A percentile compares a stretch with the other conserved stretches of the same genome.
Conservation (phyloP, 1,140 invertebrate species). For the Saxidomus purpurata region DNA sequence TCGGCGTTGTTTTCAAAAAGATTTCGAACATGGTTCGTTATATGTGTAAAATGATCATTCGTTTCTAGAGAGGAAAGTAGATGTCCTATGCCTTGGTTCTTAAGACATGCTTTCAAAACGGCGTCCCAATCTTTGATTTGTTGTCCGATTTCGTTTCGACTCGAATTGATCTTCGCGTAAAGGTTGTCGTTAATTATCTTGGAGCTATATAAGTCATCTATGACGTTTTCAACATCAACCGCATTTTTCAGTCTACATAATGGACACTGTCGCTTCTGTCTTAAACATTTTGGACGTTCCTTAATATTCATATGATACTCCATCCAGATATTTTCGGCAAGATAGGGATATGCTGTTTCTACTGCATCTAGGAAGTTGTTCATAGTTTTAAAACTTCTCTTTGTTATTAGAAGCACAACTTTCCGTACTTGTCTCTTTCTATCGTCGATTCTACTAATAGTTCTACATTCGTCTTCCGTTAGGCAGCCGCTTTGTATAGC, state of each 20-base stretch:
- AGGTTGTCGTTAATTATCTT: not conserved
- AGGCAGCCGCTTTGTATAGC: not conserved
- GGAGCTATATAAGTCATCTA: not conserved
- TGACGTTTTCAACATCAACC: not conserved
- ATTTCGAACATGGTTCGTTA: not conserved
- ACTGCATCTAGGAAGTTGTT: not conserved
- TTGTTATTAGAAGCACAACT: not conserved
- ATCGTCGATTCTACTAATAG: not conserved
- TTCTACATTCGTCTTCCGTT: not conserved
- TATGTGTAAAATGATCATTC: not conserved
- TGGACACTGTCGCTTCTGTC: not conserved
- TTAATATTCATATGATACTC: not conserved
- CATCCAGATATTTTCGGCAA: not conserved
- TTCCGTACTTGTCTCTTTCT: not conserved
- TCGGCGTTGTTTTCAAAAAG: not conserved
- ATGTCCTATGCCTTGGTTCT: not conserved
- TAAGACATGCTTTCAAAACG: not conserved
- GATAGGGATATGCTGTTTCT: not conserved
- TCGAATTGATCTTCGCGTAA: not conserved
- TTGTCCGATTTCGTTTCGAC: not conserved
- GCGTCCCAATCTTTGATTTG: not conserved
- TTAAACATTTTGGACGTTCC: not conserved
- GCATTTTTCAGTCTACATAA: not conserved
- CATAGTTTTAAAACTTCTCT: conserved; percentile 3
- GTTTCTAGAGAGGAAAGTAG: not conserved